Conservation (phyloP, 2,113 vertebrate species). For the Apus apus region DNA sequence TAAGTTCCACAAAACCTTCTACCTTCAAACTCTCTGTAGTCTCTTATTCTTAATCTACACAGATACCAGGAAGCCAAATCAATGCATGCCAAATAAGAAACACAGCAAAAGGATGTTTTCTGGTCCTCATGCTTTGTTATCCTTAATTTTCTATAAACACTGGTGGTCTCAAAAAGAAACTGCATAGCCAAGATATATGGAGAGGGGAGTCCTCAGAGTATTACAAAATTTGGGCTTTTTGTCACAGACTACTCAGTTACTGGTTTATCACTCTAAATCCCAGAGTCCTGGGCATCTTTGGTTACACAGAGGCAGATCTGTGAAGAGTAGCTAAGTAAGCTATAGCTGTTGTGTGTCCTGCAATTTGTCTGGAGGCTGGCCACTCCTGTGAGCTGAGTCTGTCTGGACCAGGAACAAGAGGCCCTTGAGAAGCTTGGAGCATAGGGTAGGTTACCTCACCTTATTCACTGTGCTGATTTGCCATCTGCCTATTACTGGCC, state of each 20-base stretch:
- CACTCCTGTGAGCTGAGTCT: not conserved
- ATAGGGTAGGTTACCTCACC: not conserved
- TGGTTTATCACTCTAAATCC: not conserved
- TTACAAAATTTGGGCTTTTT: not conserved
- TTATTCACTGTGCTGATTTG: not conserved
- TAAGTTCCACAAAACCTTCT: not conserved
- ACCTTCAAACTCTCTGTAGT: not conserved
- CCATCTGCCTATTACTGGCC: not conserved
- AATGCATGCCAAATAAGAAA: not conserved
- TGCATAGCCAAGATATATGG: not conserved
- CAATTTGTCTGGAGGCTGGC: not conserved
- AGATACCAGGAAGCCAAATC: not conserved
- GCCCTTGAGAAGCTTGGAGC: not conserved
- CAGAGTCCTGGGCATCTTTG: not conserved
- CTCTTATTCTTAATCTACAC: not conserved
- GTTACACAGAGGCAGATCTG: not conserved
- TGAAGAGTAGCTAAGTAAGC: not conserved
- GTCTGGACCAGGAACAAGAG: not conserved
- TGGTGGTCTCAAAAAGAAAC: not conserved
- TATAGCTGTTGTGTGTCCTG: not conserved
- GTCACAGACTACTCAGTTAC: not conserved
- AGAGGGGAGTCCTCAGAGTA: fast-evolving
- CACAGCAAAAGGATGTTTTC: not conserved
- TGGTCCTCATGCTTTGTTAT: not conserved
- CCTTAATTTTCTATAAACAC: not conserved